A percentile compares a stretch with the other conserved stretches of the same genome.
Conservation (phyloP, 2,797 vertebrate species). For the Phoebastria nigripes region DNA sequence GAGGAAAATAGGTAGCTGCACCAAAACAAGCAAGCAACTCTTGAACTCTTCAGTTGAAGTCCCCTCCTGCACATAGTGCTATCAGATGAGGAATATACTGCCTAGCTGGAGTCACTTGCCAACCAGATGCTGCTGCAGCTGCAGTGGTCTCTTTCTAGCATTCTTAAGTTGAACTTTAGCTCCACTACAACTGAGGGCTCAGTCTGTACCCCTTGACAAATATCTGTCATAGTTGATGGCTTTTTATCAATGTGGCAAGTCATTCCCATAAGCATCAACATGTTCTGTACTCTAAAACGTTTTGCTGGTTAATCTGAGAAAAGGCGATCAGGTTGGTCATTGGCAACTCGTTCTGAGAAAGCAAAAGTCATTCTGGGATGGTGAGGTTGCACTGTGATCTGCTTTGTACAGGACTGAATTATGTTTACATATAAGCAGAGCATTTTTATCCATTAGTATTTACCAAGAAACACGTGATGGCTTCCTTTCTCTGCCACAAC, state of each 20-base stretch:
- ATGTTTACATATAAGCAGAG: neutral
- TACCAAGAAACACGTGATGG: neutral
- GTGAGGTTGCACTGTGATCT: neutral
- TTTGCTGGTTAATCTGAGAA: neutral
- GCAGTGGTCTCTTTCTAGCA: neutral
- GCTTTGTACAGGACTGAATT: neutral
- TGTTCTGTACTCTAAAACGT: neutral
- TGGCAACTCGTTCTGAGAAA: neutral
- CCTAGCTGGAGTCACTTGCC: neutral
- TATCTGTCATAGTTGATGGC: neutral
- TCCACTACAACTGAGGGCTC: neutral
- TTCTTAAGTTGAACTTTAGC: neutral
- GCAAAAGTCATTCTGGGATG: neutral
- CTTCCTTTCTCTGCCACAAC: neutral
- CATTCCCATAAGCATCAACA: neutral
- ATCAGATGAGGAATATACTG: neutral
- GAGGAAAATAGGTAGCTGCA: neutral
- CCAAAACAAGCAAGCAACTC: neutral
- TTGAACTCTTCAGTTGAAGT: neutral
- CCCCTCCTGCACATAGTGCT: no score
- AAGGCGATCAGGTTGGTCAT: neutral
- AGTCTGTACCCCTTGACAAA: neutral
- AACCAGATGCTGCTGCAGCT: neutral
- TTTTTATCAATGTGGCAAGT: neutral
- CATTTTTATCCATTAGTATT: neutral